phyloP scores from a whole-genome alignment of 2,888 invertebrate species.

The Meta bourneti region DNA sequence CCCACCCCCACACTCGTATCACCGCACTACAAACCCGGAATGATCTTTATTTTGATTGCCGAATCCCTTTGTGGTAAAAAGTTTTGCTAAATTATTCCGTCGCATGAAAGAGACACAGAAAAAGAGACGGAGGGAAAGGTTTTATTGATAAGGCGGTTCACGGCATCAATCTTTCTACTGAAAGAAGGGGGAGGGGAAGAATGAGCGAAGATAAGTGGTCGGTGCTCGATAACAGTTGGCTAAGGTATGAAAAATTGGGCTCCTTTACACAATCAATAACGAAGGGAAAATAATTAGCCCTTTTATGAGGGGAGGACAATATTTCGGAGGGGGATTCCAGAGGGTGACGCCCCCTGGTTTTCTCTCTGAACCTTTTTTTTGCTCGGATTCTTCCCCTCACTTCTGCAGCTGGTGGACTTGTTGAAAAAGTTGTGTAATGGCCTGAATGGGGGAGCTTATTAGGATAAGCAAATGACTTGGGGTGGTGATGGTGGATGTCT shows the following conservation, averaged over 20 bases:
- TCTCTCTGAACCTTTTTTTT: background rate
- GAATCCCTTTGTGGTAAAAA: conserved; percentile 41
- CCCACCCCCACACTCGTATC: background rate
- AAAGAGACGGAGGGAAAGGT: conserved; percentile 47
- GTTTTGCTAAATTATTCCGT: conserved; percentile 61
- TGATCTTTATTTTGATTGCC: conserved; percentile 49
- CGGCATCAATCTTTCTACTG: conserved; percentile 55
- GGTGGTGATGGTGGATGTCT: conserved; percentile 42
- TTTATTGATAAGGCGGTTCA: conserved; percentile 60
- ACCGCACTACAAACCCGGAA: background rate
- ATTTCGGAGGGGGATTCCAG: conserved; percentile 6
- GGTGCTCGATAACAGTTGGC: conserved; percentile 71
- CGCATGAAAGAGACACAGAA: conserved; percentile 53
- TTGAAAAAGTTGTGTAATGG: conserved; percentile 47
- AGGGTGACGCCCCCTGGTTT: conserved; percentile 15
- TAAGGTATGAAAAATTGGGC: conserved; percentile 71
- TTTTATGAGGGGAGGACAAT: conserved; percentile 62
- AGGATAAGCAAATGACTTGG: conserved; percentile 26
- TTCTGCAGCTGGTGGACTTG: conserved; percentile 40
- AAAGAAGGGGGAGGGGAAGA: conserved; percentile 12
- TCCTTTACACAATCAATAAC: conserved; percentile 60
- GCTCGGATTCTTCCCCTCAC: background rate
- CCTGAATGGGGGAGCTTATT: background rate
- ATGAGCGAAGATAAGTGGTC: conserved; percentile 56
- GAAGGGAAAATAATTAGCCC: conserved; percentile 66